Evolutionary conservation across 1,140 invertebrate species (phyloP).

Genomic region (Geopemphigus sp.): DNA sequence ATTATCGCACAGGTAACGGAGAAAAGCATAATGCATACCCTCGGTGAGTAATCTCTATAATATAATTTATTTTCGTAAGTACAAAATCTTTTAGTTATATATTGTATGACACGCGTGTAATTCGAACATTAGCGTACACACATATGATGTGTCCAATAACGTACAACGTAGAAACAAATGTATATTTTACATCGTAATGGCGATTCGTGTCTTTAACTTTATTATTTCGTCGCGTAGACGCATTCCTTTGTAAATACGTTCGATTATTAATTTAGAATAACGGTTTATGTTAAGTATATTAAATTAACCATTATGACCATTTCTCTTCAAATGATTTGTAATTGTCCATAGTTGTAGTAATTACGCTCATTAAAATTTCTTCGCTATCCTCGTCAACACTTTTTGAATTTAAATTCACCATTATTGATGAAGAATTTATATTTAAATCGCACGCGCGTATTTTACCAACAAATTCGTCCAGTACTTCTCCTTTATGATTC

Average conservation of each 20-base stretch:
- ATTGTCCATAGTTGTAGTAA: neutral
- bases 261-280: neutral
- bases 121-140: neutral
- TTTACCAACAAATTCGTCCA: conserved; percentile 20
- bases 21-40: conserved; percentile 22
- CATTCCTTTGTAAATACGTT: neutral
- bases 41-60: conserved; percentile 22
- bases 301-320: conserved; percentile 8
- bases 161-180: neutral
- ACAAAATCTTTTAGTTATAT: neutral
- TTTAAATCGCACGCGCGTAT: neutral
- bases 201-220: too few relatives aligned
- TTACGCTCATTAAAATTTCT: conserved; percentile 1
- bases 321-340: conserved; percentile 3
- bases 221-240: too few relatives aligned
- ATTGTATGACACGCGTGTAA: neutral
- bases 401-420: neutral
- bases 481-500: conserved; percentile 10
- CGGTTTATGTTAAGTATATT: neutral
- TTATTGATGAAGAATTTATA: neutral
- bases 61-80: neutral
- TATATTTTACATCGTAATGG: neutral
- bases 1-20: conserved; percentile 31
- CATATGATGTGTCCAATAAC: neutral
- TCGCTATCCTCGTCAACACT: neutral